These are phyloP conservation scores for Hyposmocoma kahamanoa DNA, from an alignment of 1,140 invertebrate genomes.

Conservation along the genomic window DNA sequence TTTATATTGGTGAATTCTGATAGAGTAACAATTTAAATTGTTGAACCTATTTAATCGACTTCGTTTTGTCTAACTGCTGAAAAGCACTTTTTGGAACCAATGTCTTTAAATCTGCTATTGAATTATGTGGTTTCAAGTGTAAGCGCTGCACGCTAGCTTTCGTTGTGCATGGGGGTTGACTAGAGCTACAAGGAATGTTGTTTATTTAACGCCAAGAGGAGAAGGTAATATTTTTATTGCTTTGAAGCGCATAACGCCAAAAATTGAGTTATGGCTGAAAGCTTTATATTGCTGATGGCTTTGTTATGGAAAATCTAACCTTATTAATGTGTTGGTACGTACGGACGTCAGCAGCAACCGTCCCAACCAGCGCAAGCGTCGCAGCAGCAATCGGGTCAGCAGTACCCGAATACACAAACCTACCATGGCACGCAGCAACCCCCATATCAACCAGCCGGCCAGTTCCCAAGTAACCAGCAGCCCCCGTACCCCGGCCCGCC, in stretches of 20 bases:
- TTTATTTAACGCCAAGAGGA: conserved; percentile 37
- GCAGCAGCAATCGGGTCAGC: conserved; percentile 71
- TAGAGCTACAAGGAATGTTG: conserved; percentile 65
- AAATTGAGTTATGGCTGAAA: conserved; percentile 48
- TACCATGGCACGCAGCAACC: conserved; percentile 72
- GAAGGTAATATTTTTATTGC: conserved; percentile 64
- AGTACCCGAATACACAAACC: conserved; percentile 68
- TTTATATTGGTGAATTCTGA: background rate
- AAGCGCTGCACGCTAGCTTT: conserved; percentile 70
- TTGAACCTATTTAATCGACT: background rate
- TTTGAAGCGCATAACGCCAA: conserved; percentile 51
- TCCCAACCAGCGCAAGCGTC: conserved; percentile 75
- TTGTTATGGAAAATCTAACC: conserved; percentile 72
- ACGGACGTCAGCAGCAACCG: conserved; percentile 73
- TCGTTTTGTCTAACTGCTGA: conserved; percentile 23
- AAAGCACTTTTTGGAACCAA: conserved; percentile 40
- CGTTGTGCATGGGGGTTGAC: conserved; percentile 69
- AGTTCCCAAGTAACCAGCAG: conserved; percentile 67
- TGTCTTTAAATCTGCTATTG: conserved; percentile 40
- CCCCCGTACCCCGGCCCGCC: conserved; percentile 45
- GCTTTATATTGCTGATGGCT: conserved; percentile 67
- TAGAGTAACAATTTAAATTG: background rate
- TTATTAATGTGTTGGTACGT: conserved; percentile 74
- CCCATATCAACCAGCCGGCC: conserved; percentile 60
- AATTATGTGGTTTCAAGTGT: conserved; percentile 57